Base-by-base conservation (phyloP, 1,140 invertebrate species). In the Spodoptera frugiperda region DNA sequence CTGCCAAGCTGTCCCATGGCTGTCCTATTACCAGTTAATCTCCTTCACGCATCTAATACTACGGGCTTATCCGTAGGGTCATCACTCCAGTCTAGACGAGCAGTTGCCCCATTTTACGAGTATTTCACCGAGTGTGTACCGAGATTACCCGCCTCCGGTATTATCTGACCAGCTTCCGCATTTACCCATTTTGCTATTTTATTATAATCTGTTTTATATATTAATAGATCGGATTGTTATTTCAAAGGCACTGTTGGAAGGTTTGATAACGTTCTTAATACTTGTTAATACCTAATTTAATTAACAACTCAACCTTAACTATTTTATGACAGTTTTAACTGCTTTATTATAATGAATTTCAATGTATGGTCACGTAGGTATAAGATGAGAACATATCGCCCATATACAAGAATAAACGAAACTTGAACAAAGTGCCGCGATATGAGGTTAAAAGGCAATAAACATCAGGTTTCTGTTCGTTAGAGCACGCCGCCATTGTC, bases 51-150 rank as follows among this genome's bases (percentile, higher is more conserved):
- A 63, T 63, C 59, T 63, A n/a, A 63, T 12, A 44, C 15, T 39
- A 39, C 10, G n/a, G 10, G 39, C 3, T 33, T 63, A 63, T 63
- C 59, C 2, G 33, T 17, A 44, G 33, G 59, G 59, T 63, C 59
- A 63, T 63, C 59, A 44, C n/a, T 33, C 15, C 15, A 15, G 57
- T 63, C 33, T 63, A 63, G 59, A 63, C 59, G 33, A 44, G 59
- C 59, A 44, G 59, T 63, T 63, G 59, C 30, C 33, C 59, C 33
- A 63, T 63, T 63, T 63, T 44, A 63, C 59, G 59, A 63, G n/a
- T 63, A 17, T 63, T 63, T 63, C 44, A 63, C 33, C 11, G 59
- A 19, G 30, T 44, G 15, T 63, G 21, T 57, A 10, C 17, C 33
- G 59, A 44, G 15, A 19, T 63, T 63, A 63, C 10, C 15, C n/a